Evolutionary conservation across 1,140 invertebrate genomes (phyloP).

Genomic region (Pentalonia nigronervosa): DNA sequence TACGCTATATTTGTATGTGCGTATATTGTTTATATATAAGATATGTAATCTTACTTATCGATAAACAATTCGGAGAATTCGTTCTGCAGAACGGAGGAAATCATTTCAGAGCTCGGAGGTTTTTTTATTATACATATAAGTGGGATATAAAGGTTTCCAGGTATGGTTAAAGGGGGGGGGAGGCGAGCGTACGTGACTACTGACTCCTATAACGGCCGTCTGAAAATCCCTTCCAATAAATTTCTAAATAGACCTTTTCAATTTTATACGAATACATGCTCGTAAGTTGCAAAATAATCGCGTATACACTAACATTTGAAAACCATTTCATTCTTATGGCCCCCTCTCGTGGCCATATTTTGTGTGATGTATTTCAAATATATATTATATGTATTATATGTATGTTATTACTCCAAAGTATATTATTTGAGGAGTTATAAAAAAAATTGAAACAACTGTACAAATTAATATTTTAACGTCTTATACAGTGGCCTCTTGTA

Average conservation of each 20-base stretch:
- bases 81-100: conserved; percentile 28
- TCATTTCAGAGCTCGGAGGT: conserved; percentile 26
- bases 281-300: conserved; percentile 48
- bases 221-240: conserved; percentile 45
- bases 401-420: background rate
- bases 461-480: background rate
- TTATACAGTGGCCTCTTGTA: background rate
- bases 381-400: background rate
- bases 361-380: conserved; percentile 14
- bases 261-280: conserved; percentile 16
- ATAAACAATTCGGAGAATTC: conserved; percentile 48
- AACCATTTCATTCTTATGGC: conserved; percentile 34
- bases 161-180: background rate
- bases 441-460: background rate
- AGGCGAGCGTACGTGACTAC: background rate
- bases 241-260: conserved; percentile 47
- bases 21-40: conserved; percentile 15
- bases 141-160: conserved; percentile 32
- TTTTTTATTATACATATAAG: conserved; percentile 30
- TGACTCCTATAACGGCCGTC: conserved; percentile 41
- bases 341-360: background rate
- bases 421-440: background rate
- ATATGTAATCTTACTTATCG: conserved; percentile 35
- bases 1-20: conserved; percentile 23
- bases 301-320: conserved; percentile 5